Evolutionary conservation across 1,140 invertebrate genomes (phyloP).

Genomic region (Luehdorfia chinensis): DNA sequence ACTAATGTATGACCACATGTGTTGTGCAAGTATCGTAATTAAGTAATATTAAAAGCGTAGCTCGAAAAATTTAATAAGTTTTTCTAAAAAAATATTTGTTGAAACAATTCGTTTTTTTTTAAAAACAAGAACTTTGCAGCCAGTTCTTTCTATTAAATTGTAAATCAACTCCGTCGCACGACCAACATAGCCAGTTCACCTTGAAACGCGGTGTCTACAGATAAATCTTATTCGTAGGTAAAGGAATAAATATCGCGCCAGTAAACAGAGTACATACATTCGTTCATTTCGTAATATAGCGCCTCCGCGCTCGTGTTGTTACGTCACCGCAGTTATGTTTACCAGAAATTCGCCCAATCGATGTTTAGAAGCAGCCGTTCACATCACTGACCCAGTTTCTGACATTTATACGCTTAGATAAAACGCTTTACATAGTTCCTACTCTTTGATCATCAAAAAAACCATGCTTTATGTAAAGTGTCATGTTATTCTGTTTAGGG

Average conservation of each 20-base stretch:
- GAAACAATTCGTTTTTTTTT: too few species aligned
- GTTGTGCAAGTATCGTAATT: too few species aligned
- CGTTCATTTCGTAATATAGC: slow-evolving; percentile 51
- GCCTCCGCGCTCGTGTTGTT: slow-evolving; percentile 35
- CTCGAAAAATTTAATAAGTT: too few species aligned
- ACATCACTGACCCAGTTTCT: slow-evolving; percentile 65
- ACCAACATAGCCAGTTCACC: slow-evolving; percentile 41
- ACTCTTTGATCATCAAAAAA: slow-evolving; percentile 33
- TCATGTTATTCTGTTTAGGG: slow-evolving; percentile 13
- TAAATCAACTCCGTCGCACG: too few species aligned
- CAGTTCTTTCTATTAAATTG: too few species aligned
- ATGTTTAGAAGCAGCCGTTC: slow-evolving; percentile 48
- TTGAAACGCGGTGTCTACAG: slow-evolving; percentile 35
- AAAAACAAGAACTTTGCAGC: too few species aligned
- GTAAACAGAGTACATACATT: slow-evolving; percentile 29
- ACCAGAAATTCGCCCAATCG: slow-evolving; percentile 48
- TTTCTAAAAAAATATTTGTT: too few species aligned
- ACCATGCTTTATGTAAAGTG: slow-evolving; percentile 4
- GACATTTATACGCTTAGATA: slow-evolving; percentile 39
- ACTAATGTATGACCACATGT: too few species aligned
- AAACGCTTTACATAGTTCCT: slow-evolving; percentile 31
- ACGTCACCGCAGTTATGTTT: slow-evolving; percentile 59
- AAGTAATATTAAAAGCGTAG: too few species aligned
- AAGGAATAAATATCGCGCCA: slow-evolving; percentile 29
- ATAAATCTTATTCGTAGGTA: slow-evolving; percentile 27